A percentile compares a stretch with the other conserved stretches of the same genome.
phyloP scores from a whole-genome alignment of 2,797 vertebrate species.

The Pteropus rufus region DNA sequence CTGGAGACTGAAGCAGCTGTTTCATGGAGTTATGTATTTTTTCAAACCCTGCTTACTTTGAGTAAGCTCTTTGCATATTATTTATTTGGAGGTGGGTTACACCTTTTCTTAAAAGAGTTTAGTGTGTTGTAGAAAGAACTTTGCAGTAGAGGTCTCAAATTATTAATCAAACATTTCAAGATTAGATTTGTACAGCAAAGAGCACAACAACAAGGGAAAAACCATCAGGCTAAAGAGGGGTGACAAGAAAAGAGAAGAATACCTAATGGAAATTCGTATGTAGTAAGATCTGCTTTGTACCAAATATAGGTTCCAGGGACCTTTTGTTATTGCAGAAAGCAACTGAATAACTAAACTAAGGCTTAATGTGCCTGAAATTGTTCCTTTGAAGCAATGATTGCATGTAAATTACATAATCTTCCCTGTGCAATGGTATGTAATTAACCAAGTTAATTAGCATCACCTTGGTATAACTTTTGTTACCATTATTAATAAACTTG shows the following conservation, averaged over 20 bases:
- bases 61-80: neutral
- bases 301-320: neutral
- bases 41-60: neutral
- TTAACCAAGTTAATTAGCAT: neutral
- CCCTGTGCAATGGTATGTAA: neutral
- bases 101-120: neutral
- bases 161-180: constrained; percentile 19
- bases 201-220: neutral
- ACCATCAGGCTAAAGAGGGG: neutral
- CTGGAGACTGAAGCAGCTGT: neutral
- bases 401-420: neutral
- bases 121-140: neutral
- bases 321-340: neutral
- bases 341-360: neutral
- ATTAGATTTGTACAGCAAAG: neutral
- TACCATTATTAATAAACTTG: constrained; percentile 23
- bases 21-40: neutral
- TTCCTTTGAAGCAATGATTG: neutral
- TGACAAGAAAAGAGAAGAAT: neutral
- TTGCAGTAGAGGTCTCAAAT: neutral
- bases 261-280: too few relatives aligned
- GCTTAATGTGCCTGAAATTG: neutral
- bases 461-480: neutral
- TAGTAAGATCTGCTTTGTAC: neutral
- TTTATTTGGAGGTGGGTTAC: neutral